Conservation (phyloP, 1,140 invertebrate genomes). For the Diachasma alloeum region DNA sequence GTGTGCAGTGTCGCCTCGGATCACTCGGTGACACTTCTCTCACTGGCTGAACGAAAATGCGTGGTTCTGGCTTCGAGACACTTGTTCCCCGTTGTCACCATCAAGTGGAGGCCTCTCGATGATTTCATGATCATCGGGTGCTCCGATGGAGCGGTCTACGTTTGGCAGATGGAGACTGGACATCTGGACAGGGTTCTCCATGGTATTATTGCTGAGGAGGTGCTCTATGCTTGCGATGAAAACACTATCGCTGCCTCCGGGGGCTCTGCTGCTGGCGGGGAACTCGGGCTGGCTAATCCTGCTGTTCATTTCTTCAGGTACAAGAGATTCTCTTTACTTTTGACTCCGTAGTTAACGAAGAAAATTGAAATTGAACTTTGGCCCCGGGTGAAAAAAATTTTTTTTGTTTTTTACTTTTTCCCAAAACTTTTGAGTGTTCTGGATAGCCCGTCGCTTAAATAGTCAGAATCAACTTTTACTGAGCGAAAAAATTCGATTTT, state of each 20-base stretch:
- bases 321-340: no score
- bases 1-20: slow-evolving; percentile 97
- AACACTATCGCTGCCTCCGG: slow-evolving; percentile 70
- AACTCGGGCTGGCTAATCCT: slow-evolving; percentile 87
- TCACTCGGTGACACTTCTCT: slow-evolving; percentile 94
- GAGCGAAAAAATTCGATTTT: no score
- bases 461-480: no score
- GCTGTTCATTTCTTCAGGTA: slow-evolving; percentile 92
- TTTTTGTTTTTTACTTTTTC: no score
- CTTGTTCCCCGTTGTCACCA: slow-evolving; percentile 93
- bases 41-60: slow-evolving; percentile 93
- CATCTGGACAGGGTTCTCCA: slow-evolving; percentile 96
- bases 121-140: slow-evolving; percentile 99
- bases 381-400: no score
- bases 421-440: no score
- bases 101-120: slow-evolving; percentile 97
- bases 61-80: slow-evolving; percentile 95
- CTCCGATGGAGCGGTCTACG: slow-evolving; percentile 96
- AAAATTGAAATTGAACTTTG: no score
- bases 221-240: slow-evolving; percentile 95
- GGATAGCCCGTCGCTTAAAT: no score
- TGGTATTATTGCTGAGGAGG: slow-evolving; percentile 85
- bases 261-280: slow-evolving; percentile 69
- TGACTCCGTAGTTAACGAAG: no score
- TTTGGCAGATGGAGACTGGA: slow-evolving; percentile 99